These are phyloP conservation scores for Cepaea hortensis DNA, from an alignment of 2,888 invertebrate genomes.

Conservation along the genomic window DNA sequence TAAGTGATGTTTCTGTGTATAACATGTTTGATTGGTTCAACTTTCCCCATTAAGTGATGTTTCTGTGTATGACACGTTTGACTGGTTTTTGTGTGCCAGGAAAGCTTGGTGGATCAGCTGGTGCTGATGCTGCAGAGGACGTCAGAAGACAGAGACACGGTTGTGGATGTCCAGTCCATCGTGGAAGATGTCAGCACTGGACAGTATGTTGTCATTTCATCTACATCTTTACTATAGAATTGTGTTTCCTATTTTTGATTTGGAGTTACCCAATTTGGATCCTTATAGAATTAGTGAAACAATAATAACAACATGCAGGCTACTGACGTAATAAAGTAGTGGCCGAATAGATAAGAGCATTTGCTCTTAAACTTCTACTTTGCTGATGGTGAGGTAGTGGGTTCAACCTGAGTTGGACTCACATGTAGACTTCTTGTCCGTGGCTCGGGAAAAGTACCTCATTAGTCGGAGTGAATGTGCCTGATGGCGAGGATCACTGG, in stretches of 20 bases:
- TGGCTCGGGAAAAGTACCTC: too few relatives aligned
- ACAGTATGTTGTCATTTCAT: slow-evolving; percentile 62
- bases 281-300: too few relatives aligned
- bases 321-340: too few relatives aligned
- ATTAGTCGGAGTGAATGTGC: too few relatives aligned
- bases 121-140: slow-evolving; percentile 83
- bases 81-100: slow-evolving; percentile 56
- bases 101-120: slow-evolving; percentile 87
- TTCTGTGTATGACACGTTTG: neutral
- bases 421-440: too few relatives aligned
- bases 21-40: neutral
- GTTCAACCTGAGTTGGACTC: too few relatives aligned
- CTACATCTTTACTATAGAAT: slow-evolving; percentile 59
- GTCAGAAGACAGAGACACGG: slow-evolving; percentile 68
- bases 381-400: too few relatives aligned
- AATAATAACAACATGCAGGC: too few relatives aligned
- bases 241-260: slow-evolving; percentile 58
- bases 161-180: slow-evolving; percentile 79
- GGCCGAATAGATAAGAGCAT: too few relatives aligned
- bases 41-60: neutral
- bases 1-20: neutral
- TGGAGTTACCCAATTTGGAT: too few relatives aligned
- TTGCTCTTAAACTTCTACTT: too few relatives aligned
- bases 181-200: slow-evolving; percentile 78
- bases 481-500: too few relatives aligned